A percentile compares a stretch with the other conserved stretches of the same genome.
phyloP scores from a whole-genome alignment of 2,888 invertebrate species.

The Mythimna vitellina region DNA sequence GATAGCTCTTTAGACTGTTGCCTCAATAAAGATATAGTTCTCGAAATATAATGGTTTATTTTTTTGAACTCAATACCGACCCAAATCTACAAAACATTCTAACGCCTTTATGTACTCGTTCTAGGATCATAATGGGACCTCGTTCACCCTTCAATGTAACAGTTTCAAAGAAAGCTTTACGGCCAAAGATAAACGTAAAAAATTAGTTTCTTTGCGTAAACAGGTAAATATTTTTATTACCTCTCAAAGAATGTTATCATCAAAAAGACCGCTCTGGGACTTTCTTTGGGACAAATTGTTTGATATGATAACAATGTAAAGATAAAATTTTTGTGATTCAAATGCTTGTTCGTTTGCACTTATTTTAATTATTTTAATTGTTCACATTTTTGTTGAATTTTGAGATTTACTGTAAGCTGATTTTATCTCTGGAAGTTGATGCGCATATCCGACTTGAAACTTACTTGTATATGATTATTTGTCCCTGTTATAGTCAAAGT shows the following conservation, averaged over 20 bases:
- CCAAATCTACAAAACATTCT: constrained; percentile 17
- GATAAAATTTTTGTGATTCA: constrained; percentile 42
- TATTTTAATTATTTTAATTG: constrained; percentile 33
- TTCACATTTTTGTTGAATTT: constrained; percentile 14
- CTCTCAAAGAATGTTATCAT: constrained; percentile 66
- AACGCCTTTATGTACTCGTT: constrained; percentile 22
- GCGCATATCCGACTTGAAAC: too few relatives aligned
- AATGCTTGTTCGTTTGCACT: constrained; percentile 32
- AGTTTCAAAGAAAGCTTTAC: constrained; percentile 74
- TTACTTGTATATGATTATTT: too few relatives aligned
- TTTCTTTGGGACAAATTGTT: constrained; percentile 70
- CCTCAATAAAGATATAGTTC: constrained; percentile 41
- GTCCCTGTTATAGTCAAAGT: too few relatives aligned
- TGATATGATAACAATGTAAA: constrained; percentile 48
- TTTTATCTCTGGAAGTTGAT: neutral
- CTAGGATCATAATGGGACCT: constrained; percentile 31
- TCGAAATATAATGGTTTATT: constrained; percentile 26
- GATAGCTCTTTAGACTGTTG: constrained; percentile 8
- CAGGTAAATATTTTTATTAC: constrained; percentile 75
- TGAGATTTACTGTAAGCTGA: neutral
- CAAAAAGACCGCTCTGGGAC: constrained; percentile 71
- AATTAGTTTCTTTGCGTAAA: constrained; percentile 67
- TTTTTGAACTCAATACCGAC: constrained; percentile 26
- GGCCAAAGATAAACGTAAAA: constrained; percentile 55
- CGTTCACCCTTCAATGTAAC: constrained; percentile 44